Base-by-base conservation (phyloP, 2,888 invertebrate species). In the Macrophya alboannulata region DNA sequence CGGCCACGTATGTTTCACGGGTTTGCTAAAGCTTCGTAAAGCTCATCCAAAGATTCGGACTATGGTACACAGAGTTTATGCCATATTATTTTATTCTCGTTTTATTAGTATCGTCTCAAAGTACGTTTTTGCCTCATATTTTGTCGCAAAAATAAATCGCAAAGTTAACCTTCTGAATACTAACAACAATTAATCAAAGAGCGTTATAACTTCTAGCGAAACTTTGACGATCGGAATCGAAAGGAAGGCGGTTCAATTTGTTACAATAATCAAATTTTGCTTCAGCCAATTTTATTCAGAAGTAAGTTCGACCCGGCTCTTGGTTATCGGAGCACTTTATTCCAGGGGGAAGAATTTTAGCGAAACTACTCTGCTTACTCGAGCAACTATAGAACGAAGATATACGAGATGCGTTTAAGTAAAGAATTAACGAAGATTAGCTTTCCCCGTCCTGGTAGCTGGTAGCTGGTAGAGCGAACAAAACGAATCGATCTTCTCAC, bases 401-500 rank as follows among this genome's bases (percentile, higher is more conserved):
- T 74, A 43, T 43, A 74, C 81, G 59, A 43, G 40, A 62, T 43
- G 62, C 81, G 51, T 81, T 59, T 62, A 59, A 62, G 25, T n/a
- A 12, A 59, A 51, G 62, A 81, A 81, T 81, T 40, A 43, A 81
- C 81, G 43, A 62, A 81, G 59, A 81, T 59, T 40, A 81, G 81
- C 43, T 81, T 81, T 40, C 43, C 51, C 62, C 17, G n/a, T n/a
- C 37, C 31, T 31, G 31, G 31, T 31, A 31, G 31, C 51, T 31
- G 15, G 43, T 62, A 81, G 17, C 21, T 21, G 43, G 40, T 40
- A 45, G n/a, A 62, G 59, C n/a, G 43, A 59, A 81, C 40, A 81
- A 81, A 81, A 81, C 40, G n/a, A 81, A 81, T 81, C 59, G 51
- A 81, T 81, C 43, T 62, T 81, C n/a, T 25, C 55, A 62, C 21